Conservation (phyloP, 2,797 vertebrate species). For the Coendou prehensilis region DNA sequence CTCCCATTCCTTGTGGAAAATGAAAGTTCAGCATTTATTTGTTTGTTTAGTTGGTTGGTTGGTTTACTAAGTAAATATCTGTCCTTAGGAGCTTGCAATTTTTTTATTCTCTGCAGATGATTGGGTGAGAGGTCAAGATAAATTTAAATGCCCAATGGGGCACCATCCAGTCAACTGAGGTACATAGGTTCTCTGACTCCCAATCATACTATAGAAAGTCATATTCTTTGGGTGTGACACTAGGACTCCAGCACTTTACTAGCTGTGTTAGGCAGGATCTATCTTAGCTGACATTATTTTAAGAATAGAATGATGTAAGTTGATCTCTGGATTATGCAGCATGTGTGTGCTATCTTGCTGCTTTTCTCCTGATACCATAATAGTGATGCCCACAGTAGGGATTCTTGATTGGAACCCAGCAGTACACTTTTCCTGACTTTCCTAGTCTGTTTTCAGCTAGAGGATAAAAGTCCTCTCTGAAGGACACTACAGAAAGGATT, state of each 20-base stretch:
- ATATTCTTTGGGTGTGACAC: neutral
- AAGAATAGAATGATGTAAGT: neutral
- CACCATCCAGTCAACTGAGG: neutral
- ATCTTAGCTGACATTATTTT: neutral
- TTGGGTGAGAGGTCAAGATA: neutral
- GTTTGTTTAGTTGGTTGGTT: neutral
- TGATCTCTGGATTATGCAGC: neutral
- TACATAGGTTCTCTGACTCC: neutral
- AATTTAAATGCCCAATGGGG: neutral
- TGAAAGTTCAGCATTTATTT: neutral
- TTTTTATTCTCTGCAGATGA: neutral
- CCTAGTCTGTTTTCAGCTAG: neutral
- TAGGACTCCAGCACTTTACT: neutral
- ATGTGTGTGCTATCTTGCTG: neutral
- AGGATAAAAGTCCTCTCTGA: neutral
- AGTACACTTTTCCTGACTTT: neutral
- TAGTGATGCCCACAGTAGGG: neutral
- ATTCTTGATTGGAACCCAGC: neutral
- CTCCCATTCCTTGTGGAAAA: neutral
- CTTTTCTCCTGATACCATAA: neutral
- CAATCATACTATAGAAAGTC: neutral
- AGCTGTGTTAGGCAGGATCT: neutral
- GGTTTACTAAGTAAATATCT: neutral
- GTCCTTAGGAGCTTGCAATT: neutral
- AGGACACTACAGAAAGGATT: neutral